Evolutionary conservation across 2,888 invertebrate genomes (phyloP).

Genomic region (Chymomyza amoena): DNA sequence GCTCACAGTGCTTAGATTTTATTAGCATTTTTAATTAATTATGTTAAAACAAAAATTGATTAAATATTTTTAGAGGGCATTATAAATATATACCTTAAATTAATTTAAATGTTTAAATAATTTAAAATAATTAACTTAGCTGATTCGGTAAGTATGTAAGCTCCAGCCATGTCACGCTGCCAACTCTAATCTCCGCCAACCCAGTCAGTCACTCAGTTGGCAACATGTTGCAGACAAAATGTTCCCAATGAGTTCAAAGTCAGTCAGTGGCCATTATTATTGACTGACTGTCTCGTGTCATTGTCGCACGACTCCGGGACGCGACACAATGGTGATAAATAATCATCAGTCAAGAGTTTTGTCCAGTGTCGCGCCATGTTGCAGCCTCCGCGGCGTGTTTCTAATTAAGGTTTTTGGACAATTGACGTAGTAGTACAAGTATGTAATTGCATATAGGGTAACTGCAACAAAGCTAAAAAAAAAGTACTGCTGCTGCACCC

Average conservation of each 20-base stretch:
- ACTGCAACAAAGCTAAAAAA: conserved; percentile 50
- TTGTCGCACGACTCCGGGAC: conserved; percentile 68
- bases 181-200: background rate
- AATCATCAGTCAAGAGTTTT: conserved; percentile 55
- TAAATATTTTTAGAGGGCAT: too few relatives aligned
- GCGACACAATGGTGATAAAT: conserved; percentile 66
- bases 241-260: conserved; percentile 46
- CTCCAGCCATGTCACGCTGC: background rate
- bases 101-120: too few relatives aligned
- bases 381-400: conserved; percentile 31
- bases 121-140: background rate
- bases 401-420: conserved; percentile 61
- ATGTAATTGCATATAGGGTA: conserved; percentile 67
- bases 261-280: conserved; percentile 3
- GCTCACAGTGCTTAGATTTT: too few relatives aligned
- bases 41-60: too few relatives aligned
- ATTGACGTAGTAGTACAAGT: conserved; percentile 54
- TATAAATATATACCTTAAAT: too few relatives aligned
- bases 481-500: conserved; percentile 7
- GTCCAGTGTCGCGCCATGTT: conserved; percentile 27
- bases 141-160: background rate
- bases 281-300: conserved; percentile 47
- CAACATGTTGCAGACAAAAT: conserved; percentile 54
- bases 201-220: background rate
- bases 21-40: too few relatives aligned